Conservation (phyloP, 2,888 invertebrate genomes). For the Chymomyza procnemis region DNA sequence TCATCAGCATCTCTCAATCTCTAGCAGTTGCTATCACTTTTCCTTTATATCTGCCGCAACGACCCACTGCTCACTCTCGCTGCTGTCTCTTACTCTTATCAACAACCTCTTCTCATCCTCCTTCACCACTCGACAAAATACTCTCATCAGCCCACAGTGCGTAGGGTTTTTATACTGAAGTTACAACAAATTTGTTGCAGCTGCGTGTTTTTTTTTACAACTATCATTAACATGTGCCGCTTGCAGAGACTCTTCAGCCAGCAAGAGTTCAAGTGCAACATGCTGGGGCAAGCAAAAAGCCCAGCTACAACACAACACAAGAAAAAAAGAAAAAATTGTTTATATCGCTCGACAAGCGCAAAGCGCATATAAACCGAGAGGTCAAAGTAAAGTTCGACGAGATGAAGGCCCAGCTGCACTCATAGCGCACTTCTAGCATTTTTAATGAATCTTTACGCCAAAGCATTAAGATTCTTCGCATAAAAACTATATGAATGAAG, state of each 20-base stretch:
- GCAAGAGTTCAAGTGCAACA: neutral
- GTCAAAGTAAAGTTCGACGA: neutral
- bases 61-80: no score
- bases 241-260: neutral
- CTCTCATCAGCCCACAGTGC: neutral
- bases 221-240: constrained; percentile 58
- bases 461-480: neutral
- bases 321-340: no score
- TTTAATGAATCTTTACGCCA: neutral
- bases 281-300: constrained; percentile 13
- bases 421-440: neutral
- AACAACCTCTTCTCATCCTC: no score
- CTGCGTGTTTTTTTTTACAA: constrained; percentile 43
- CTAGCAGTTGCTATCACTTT: no score
- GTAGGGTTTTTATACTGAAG: neutral
- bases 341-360: neutral
- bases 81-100: no score
- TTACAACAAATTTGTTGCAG: constrained; percentile 65
- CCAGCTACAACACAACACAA: constrained; percentile 11
- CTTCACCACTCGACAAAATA: neutral
- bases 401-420: neutral
- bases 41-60: no score
- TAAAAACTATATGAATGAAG: neutral
- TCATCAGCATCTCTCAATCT: no score
- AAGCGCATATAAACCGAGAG: constrained; percentile 5